phyloP scores from a whole-genome alignment of 2,113 vertebrate species.

The Cepphus grylle region DNA sequence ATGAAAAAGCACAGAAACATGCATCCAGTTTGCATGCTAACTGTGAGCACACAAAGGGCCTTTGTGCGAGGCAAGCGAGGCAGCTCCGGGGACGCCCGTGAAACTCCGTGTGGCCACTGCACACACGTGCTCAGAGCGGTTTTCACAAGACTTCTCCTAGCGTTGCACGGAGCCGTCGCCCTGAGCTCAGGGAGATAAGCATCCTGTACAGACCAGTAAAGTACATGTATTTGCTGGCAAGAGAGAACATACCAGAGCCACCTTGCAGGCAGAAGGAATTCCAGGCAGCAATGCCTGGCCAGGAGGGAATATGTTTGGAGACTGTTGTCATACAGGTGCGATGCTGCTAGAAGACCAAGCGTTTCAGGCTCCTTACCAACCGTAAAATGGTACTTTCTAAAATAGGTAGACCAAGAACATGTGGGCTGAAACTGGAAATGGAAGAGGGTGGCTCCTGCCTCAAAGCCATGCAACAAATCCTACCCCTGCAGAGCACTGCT shows the following conservation, averaged over 20 bases:
- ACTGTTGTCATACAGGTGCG: not conserved
- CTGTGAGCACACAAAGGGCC: not conserved
- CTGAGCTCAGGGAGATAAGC: not conserved
- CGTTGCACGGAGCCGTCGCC: not conserved
- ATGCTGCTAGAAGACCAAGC: not conserved
- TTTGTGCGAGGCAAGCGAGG: not conserved
- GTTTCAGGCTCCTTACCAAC: not conserved
- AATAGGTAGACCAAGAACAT: not conserved
- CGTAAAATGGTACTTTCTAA: not conserved
- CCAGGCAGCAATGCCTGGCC: not conserved
- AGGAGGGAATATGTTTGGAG: not conserved
- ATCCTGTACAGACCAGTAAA: not conserved
- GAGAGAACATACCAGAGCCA: not conserved
- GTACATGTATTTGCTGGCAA: not conserved
- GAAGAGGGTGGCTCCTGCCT: not conserved
- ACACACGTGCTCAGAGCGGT: accelerated
- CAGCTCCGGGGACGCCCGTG: not conserved
- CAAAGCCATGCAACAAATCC: not conserved
- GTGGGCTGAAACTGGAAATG: not conserved
- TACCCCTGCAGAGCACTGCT: not conserved
- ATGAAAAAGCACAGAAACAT: not conserved
- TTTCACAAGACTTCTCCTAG: not conserved
- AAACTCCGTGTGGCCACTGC: accelerated
- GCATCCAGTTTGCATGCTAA: not conserved
- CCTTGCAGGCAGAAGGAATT: not conserved